Evolutionary conservation across 2,797 vertebrate genomes (phyloP).

Genomic region (Sciurus vulgaris): DNA sequence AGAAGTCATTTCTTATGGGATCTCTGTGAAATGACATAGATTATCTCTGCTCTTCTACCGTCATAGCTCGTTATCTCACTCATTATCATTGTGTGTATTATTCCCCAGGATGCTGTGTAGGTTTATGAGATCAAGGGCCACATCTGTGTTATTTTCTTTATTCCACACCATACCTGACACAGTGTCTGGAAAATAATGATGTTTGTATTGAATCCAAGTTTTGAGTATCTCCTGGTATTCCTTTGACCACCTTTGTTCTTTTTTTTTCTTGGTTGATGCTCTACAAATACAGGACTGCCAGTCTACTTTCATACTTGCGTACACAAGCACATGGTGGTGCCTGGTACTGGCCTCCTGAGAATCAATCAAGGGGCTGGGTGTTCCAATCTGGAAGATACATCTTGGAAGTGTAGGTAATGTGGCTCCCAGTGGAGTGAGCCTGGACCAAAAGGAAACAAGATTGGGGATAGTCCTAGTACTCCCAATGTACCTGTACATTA

Average conservation of each 20-base stretch:
- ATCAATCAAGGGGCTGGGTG: not conserved
- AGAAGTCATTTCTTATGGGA: not conserved
- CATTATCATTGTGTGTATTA: not conserved
- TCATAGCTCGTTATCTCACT: not conserved
- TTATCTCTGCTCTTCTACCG: not conserved
- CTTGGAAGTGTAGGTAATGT: not conserved
- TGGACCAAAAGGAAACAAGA: not conserved
- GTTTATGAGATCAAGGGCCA: not conserved
- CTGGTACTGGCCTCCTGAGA: not conserved
- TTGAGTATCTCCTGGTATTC: not conserved
- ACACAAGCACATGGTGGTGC: not conserved
- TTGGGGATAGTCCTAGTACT: not conserved
- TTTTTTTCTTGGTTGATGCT: not conserved
- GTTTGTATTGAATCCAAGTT: not conserved
- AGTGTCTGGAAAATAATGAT: not conserved
- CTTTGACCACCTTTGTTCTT: not conserved
- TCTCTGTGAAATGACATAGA: not conserved
- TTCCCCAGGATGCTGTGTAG: not conserved
- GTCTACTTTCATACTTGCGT: not conserved
- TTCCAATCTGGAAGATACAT: not conserved
- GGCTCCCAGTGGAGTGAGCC: not conserved
- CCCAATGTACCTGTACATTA: not conserved
- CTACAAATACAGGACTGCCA: not conserved
- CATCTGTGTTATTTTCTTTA: not conserved
- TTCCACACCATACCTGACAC: not conserved